Base-by-base conservation (phyloP, 1,140 invertebrate genomes). In the Caerostris darwini region DNA sequence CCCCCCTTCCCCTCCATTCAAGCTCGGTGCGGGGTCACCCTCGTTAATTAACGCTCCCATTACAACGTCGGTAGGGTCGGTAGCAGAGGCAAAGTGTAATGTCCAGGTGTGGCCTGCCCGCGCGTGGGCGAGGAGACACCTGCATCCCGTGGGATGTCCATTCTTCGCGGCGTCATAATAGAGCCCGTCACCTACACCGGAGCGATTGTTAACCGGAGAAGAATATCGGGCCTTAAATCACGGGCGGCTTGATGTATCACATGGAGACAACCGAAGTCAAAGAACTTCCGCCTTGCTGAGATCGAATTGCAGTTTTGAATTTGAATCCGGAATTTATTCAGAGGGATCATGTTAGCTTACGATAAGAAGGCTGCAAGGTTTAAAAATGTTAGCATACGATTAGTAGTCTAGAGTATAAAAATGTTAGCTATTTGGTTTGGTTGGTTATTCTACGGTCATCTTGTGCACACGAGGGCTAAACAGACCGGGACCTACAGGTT, bases 51-150 rank as follows among this genome's bases (percentile, higher is more conserved):
- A 77, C 71, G 50, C 10, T 50, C 19, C 50, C 53, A 77, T 77
- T 77, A 77, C 71, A 12, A 8, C 61, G n/a, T 17, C 34, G 10
- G 50, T 5, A 12, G 50, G 12, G 50, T 53, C 71, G 34, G 71
- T 77, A 77, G 71, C 71, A 77, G n/a, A 14, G 71, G 71, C 50
- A 19, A 34, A 34, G 71, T 77, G 71, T 77, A 77, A 77, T 50
- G 50, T 53, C 53, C 71, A 77, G 71, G 71, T 77, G 71, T 77
- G 71, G 71, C 71, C 10, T 77, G 7, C 71, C 10, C 53, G 50
- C 82, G 56, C 12, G 82, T 85, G 82, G 82, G 71, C 71, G 34
- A 34, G 34, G 5, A 77, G 34, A 8, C 34, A 50, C 71, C 34
- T 50, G 71, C 71, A 77, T 12, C 71, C 50, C 71, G 71, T 77